Base-by-base conservation (phyloP, 2,888 invertebrate genomes). In the Abrostola tripartita region DNA sequence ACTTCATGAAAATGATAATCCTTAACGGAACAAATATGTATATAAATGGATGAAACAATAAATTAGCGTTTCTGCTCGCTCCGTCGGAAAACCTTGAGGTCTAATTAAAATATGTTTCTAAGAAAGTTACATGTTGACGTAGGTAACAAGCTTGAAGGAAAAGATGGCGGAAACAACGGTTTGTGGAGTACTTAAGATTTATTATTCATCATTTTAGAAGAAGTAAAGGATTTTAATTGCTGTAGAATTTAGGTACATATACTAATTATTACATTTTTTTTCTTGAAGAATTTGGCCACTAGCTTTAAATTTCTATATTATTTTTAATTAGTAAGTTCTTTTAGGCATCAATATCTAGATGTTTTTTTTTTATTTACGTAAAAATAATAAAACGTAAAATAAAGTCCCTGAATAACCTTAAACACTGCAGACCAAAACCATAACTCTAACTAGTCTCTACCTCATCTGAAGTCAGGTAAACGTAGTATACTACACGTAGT, bases 51-150 rank as follows among this genome's bases (percentile, higher is more conserved):
- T 42, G 8, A 37, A 72, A 69, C 44, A 61, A 67, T 61, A 61
- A 47, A 65, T 65, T 59, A 37, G 24, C 8, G 5, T 47, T 52
- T 14, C 38, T 14, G 10, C 5, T 47, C n/a, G 37, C 35, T 44
- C 37, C 50, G 37, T 11, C 8, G 14, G 42, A 65, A 61, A 65
- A 62, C 12, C 41, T 53, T 0, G 40, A 14, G 40, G 41, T 40
- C 61, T 73, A 69, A 76, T 76, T 76, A 73, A 67, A 76, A 65
- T 60, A 50, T 72, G 61, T 76, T 73, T 61, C 60, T 69, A 62
- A 59, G 54, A 53, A 41, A 10, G 5, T 41, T 40, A 52, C 42
- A 50, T 37, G 42, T 44, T 37, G 35, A 10, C 24, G 36, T 11
- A 50, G 24, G 24, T 24, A 24, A 24, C 24, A 24, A 47, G 14